These are phyloP conservation scores for Chelon auratus DNA, from an alignment of 2,797 vertebrate genomes.

Conservation along the genomic window DNA sequence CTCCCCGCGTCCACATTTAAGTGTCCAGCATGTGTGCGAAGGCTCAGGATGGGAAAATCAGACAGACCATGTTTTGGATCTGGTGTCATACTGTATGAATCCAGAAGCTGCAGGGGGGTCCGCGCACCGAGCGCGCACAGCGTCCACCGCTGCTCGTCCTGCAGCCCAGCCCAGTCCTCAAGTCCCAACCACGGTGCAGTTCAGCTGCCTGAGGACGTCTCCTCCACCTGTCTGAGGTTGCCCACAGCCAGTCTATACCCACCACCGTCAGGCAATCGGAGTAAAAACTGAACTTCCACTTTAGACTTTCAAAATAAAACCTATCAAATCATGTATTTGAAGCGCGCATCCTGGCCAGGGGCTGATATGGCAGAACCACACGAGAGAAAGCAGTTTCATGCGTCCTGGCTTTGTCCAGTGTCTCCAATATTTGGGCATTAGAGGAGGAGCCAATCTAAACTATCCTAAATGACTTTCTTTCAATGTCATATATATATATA, in stretches of 20 bases:
- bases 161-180: conserved; percentile 73
- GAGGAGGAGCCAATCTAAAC: background rate
- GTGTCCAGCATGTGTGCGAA: conserved; percentile 67
- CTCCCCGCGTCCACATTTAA: conserved; percentile 56
- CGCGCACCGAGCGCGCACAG: conserved; percentile 62
- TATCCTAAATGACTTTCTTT: too few species aligned
- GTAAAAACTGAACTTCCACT: too few species aligned
- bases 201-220: conserved; percentile 70
- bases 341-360: background rate
- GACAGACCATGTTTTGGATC: conserved; percentile 59
- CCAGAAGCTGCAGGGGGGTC: conserved; percentile 62
- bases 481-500: too few species aligned
- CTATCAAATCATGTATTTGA: too few species aligned
- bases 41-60: conserved; percentile 64
- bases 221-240: conserved; percentile 81
- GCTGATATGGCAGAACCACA: background rate
- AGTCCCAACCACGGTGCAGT: conserved; percentile 58
- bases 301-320: conserved; percentile 58
- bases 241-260: conserved; percentile 53
- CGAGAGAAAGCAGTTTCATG: background rate
- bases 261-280: background rate
- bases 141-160: conserved; percentile 61
- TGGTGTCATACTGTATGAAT: conserved; percentile 50
- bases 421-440: background rate
- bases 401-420: background rate